Base-by-base conservation (phyloP, 2,797 vertebrate genomes). In the Allenopithecus nigroviridis region DNA sequence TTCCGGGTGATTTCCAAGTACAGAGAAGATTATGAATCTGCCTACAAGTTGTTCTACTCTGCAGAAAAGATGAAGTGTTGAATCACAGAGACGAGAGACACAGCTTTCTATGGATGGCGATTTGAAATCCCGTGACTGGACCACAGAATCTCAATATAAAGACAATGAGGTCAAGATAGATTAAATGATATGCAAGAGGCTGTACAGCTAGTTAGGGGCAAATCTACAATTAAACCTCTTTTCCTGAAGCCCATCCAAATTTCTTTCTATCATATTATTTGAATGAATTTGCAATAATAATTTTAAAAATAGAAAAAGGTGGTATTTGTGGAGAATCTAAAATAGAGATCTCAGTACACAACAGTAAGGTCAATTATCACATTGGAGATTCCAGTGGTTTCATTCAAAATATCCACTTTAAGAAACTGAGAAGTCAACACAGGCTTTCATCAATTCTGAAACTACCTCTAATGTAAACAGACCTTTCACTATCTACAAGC, bases 321-420 rank as follows among this genome's bases (percentile, higher is more conserved):
- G 9, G 30, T 72, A 55, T 55, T 5, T 43, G 59, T 55, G 19
- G 28, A 91, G 55, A 89, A 89, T 70, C 91, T 87, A 91, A 93
- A 95, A 96, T 50, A 80, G 50, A 88, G 43, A 30, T 19, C 39
- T 87, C 28, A 50, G 75, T 39, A 64, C n/a, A 78, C 30, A 84
- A 94, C 0, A 83, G 61, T 19, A 92, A 81, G n/a, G 19, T 48
- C 46, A 55, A 55, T n/a, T n/a, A 78, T 36, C 70, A 57, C 55
- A 81, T 43, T 76, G 21, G 53, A 76, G 78, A 94, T 55, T 24
- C 13, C 46, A 83, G 22, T 53, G 64, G 55, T 81, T 91, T 93
- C 92, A 78, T 72, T 87, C 85, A 64, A 96, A 95, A 28, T n/a
- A 76, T 33, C 28, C 36, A 72, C 64, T 81, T 96, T 81, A 85